Percentiles rank a stretch among this genome's conserved stretches.
Conservation (phyloP, 2,888 invertebrate genomes). For the Agrypnus murinus region DNA sequence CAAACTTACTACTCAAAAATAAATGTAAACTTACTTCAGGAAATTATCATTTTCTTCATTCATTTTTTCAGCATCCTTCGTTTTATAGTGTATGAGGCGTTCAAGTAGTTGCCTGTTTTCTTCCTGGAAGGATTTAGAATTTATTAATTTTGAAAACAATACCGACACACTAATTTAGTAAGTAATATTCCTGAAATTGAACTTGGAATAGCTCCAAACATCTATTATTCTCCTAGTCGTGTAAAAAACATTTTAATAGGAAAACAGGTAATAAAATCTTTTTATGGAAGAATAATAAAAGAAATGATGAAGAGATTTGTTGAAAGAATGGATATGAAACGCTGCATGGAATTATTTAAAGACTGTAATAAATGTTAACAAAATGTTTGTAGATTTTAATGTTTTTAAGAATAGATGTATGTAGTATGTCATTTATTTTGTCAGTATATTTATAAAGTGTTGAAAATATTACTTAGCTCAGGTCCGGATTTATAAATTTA, state of each 20-base stretch:
- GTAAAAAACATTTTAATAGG: not conserved
- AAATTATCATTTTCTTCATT: conserved; percentile 98
- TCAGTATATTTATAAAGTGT: too few relatives aligned
- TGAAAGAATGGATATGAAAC: too few relatives aligned
- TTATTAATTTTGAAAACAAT: not conserved
- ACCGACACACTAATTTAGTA: not conserved
- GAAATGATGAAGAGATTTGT: too few relatives aligned
- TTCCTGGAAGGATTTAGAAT: conserved; percentile 77
- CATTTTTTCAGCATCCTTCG: conserved; percentile 95
- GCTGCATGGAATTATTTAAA: too few relatives aligned
- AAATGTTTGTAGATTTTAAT: too few relatives aligned
- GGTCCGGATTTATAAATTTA: too few relatives aligned
- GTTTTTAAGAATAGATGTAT: too few relatives aligned
- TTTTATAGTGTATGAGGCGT: conserved; percentile 92
- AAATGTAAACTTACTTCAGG: conserved; percentile 82
- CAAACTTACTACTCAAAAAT: conserved; percentile 26
- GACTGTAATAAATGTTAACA: too few relatives aligned
- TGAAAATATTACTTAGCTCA: too few relatives aligned
- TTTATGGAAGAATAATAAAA: too few relatives aligned
- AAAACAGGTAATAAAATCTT: not conserved
- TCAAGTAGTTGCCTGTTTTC: conserved; percentile 91
- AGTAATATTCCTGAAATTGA: not conserved
- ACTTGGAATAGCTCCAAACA: conserved; percentile 19
- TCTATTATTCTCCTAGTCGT: not conserved
- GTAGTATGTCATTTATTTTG: too few relatives aligned